These are phyloP conservation scores for Chloroceryle inda DNA, from an alignment of 2,797 vertebrate species.

Conservation along the genomic window DNA sequence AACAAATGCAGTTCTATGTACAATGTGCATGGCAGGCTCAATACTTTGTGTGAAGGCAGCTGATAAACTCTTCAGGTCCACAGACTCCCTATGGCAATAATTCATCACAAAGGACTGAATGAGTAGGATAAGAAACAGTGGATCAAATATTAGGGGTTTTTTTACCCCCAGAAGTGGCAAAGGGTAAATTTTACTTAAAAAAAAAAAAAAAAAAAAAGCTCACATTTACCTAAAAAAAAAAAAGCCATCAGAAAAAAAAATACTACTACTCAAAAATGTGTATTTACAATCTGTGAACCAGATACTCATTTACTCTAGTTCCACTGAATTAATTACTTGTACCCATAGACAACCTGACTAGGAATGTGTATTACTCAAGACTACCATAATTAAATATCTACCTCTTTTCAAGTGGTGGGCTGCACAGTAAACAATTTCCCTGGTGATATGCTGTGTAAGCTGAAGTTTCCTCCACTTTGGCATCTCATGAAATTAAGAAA, in stretches of 20 bases:
- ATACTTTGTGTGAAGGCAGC: background rate
- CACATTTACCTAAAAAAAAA: background rate
- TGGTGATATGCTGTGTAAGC: background rate
- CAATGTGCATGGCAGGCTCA: background rate
- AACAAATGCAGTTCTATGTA: background rate
- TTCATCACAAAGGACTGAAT: background rate
- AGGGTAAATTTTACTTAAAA: background rate
- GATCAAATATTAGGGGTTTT: background rate
- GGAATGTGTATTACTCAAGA: background rate
- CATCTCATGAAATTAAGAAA: constrained; percentile 56
- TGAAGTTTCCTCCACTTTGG: constrained; percentile 41
- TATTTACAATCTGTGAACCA: constrained; percentile 38
- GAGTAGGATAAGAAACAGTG: background rate
- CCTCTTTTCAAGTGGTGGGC: background rate
- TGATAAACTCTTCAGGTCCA: background rate
- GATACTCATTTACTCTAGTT: background rate
- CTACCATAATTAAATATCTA: background rate
- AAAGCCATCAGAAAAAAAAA: background rate
- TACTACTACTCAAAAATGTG: background rate
- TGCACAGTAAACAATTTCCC: background rate
- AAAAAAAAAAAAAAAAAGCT: background rate
- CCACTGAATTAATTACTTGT: background rate
- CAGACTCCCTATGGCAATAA: background rate
- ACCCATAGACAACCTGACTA: background rate
- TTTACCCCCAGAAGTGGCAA: background rate